Evolutionary conservation across 2,888 invertebrate species (phyloP), one percentile per base, ranked within the genome.

Genomic region (Apantesis nais): DNA sequence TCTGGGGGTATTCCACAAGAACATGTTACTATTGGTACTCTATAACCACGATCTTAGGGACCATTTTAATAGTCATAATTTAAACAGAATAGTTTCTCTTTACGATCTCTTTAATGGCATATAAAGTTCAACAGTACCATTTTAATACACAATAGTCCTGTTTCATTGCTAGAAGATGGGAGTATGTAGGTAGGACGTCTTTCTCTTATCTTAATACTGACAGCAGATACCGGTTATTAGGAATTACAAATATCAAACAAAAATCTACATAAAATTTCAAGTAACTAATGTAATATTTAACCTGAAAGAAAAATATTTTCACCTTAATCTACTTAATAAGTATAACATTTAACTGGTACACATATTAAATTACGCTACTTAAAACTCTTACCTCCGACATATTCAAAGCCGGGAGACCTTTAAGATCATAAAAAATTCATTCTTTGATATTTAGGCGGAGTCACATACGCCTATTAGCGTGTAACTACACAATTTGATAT

Each of bases 381-480:
- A 72, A 29, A 66, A 73, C 70, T 62, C 76, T 76, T 73, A 74
- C 77, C 68, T 70, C 64, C 70, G 61, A 25, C 62, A 73, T 78
- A 73, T 81, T 66, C 41, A 22, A 69, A 60, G 68, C 74, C 37
- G 34, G 37, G 39, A 70, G 72, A 72, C 72, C 77, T 75, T 73
- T 72, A 29, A 60, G 48, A 60, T 70, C 71, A 79, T 81, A 71
- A 79, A 79, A 81, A 71, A 79, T 79, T 81, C 73, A 79, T 61
- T 48, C 61, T 70, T 77, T 68, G 67, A 77, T 81, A 77, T 81
- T 79, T 72, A 70, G 41, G 12, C 65, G 31, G 31, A 62, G 29
- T 52, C 37, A 66, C 52, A 69, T 37, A 39, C 12, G 22, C 29
- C 64, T 37, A 69, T 34, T 64, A 44, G 19, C 12, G 60, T 25